A percentile compares a stretch with the other conserved stretches of the same genome.
Conservation (phyloP, 2,113 vertebrate species). For the Fulica atra region DNA sequence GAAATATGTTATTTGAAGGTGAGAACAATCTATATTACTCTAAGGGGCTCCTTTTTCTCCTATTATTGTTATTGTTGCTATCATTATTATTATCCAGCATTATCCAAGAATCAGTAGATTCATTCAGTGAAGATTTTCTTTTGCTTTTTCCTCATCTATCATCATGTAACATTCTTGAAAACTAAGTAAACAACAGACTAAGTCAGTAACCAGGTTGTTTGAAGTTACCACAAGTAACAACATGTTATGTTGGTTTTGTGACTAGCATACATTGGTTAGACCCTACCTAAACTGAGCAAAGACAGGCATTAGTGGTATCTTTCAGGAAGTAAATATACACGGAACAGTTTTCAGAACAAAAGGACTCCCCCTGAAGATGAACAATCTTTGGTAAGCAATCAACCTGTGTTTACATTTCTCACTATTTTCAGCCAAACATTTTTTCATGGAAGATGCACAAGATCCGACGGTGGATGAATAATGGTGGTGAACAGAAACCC, state of each 20-base stretch:
- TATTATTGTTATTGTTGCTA: not conserved
- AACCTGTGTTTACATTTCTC: constrained; percentile 21
- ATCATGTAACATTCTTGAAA: not conserved
- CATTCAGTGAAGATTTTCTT: not conserved
- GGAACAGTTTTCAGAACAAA: not conserved
- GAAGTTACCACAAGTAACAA: not conserved
- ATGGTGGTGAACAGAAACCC: constrained; percentile 7
- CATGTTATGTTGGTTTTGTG: not conserved
- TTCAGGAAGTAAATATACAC: not conserved
- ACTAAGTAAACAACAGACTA: not conserved
- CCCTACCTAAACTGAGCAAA: not conserved
- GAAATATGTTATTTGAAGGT: constrained; percentile 32
- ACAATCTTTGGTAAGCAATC: constrained; percentile 2
- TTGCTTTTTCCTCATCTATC: not conserved
- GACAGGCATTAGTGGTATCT: not conserved
- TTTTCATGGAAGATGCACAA: constrained; percentile 39
- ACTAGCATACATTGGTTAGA: not conserved
- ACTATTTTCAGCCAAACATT: constrained; percentile 14
- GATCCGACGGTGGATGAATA: constrained; percentile 40
- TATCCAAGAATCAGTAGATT: not conserved
- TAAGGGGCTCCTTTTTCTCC: not conserved
- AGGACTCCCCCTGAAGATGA: not conserved
- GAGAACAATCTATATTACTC: constrained; percentile 11
- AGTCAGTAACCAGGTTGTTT: not conserved
- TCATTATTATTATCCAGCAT: not conserved